phyloP scores from a whole-genome alignment of 2,113 vertebrate genomes.

The Strix uralensis region DNA sequence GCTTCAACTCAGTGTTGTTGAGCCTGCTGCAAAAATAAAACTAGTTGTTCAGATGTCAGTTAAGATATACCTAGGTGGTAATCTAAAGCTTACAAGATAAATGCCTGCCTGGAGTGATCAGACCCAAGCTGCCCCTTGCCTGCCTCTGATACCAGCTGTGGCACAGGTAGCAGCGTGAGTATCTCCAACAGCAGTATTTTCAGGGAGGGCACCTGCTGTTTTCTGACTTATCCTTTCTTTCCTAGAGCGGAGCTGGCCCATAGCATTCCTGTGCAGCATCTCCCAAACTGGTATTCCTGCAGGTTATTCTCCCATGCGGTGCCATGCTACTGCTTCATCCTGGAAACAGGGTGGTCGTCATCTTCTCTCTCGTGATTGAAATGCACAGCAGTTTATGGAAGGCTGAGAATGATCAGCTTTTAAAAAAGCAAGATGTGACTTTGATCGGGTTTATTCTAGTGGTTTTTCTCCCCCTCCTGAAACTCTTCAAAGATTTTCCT shows the following conservation, averaged over 20 bases:
- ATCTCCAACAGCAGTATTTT: neutral
- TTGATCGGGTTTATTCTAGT: neutral
- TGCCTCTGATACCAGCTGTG: neutral
- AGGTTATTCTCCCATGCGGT: neutral
- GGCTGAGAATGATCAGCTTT: neutral
- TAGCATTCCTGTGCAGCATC: neutral
- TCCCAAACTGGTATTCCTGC: neutral
- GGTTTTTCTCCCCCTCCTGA: neutral
- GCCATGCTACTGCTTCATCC: neutral
- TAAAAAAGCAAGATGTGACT: neutral
- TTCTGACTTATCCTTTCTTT: neutral
- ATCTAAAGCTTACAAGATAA: neutral
- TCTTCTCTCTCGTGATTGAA: neutral
- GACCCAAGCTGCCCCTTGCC: neutral
- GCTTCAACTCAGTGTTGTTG: neutral
- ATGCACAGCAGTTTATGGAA: neutral
- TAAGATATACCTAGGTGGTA: neutral
- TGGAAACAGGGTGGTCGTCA: neutral
- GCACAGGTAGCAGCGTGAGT: neutral
- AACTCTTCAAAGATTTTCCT: neutral
- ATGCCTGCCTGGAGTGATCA: neutral
- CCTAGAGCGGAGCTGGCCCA: neutral
- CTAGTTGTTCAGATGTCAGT: neutral
- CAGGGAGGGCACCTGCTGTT: neutral
- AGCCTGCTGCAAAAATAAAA: too few relatives aligned